Conservation (phyloP, 2,888 invertebrate genomes). For the Amblyjoppa proteus region DNA sequence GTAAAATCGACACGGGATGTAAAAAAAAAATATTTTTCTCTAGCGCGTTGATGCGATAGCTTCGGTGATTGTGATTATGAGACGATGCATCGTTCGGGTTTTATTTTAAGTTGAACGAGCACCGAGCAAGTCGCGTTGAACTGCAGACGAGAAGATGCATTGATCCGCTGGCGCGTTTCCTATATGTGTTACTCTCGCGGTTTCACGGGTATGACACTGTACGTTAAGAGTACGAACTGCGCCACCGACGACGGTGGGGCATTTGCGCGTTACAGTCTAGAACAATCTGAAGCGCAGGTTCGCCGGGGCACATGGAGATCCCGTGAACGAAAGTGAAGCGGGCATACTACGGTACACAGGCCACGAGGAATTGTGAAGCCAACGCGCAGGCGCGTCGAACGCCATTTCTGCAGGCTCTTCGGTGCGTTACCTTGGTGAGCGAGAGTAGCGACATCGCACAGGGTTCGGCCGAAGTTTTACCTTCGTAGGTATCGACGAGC, state of each 20-base stretch:
- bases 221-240: background rate
- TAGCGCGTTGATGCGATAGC: too few species aligned
- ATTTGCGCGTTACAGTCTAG: constrained; percentile 10
- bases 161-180: constrained; percentile 25
- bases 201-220: constrained; percentile 20
- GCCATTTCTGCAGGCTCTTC: constrained; percentile 14
- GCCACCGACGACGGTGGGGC: background rate
- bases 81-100: too few species aligned
- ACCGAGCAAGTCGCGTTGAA: constrained; percentile 11
- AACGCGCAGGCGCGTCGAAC: constrained; percentile 36
- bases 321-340: constrained; percentile 26
- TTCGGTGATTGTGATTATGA: too few species aligned
- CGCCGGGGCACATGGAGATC: background rate
- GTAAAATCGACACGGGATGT: background rate
- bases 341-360: background rate
- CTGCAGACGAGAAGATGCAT: constrained; percentile 16
- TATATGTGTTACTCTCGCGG: constrained; percentile 14
- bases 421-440: background rate
- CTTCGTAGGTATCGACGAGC: constrained; percentile 6
- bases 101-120: background rate
- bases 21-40: background rate
- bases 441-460: constrained; percentile 49
- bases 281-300: constrained; percentile 21
- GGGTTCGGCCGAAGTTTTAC: constrained; percentile 2
- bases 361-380: constrained; percentile 24